Conservation (phyloP, 2,888 invertebrate genomes). For the Caenorhabditis plicata region DNA sequence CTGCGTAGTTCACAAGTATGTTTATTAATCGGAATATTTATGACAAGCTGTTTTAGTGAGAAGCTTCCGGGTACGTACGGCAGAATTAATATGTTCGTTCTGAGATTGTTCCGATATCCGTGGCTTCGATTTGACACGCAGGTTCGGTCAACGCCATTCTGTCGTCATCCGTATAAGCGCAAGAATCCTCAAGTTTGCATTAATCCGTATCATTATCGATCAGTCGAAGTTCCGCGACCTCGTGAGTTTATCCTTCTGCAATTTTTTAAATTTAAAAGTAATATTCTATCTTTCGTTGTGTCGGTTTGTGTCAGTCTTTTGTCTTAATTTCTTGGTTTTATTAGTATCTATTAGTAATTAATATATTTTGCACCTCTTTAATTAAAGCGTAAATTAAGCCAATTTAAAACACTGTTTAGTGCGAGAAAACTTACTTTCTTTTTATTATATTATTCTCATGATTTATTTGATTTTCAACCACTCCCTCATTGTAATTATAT, state of each 20-base stretch:
- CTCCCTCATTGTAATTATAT: too few species aligned
- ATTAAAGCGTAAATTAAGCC: too few species aligned
- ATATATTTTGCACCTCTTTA: too few species aligned
- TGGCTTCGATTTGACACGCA: slow-evolving; percentile 2
- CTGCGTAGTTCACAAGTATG: slow-evolving; percentile 5
- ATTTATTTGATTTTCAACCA: too few species aligned
- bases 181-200: slow-evolving; percentile 1
- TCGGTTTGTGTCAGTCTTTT: too few species aligned
- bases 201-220: slow-evolving; percentile 15
- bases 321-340: too few species aligned
- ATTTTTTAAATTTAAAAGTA: neutral
- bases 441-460: too few species aligned
- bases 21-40: too few species aligned
- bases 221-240: neutral
- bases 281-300: too few species aligned
- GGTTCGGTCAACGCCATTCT: neutral
- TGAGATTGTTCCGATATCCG: slow-evolving; percentile 4
- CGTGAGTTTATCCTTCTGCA: neutral
- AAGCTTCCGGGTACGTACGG: slow-evolving; percentile 5
- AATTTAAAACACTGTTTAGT: too few species aligned
- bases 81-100: slow-evolving; percentile 2
- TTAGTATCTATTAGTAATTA: too few species aligned
- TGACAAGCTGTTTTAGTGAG: slow-evolving; percentile 7
- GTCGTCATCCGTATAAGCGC: slow-evolving; percentile 1
- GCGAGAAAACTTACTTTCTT: too few species aligned